A percentile compares a stretch with the other conserved stretches of the same genome.
Evolutionary conservation across 2,113 vertebrate genomes (phyloP).

Genomic region (Heteronetta atricapilla): DNA sequence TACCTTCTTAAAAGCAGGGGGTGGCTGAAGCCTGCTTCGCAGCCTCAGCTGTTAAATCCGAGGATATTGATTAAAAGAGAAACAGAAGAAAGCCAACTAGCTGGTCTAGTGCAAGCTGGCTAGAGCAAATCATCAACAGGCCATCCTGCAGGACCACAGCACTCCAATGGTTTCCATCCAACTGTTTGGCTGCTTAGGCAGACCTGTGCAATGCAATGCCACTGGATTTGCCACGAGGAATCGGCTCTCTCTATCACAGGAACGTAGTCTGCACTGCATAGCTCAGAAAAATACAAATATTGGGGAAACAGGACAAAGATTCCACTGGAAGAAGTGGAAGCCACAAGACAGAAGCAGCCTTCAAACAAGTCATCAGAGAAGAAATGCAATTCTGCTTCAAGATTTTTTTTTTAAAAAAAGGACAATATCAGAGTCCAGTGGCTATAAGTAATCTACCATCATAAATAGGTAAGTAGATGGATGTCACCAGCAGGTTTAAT

Average conservation of each 20-base stretch:
- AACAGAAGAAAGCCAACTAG: not conserved
- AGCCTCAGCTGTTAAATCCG: not conserved
- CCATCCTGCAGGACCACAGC: fast-evolving
- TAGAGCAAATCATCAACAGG: not conserved
- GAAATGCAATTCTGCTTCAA: not conserved
- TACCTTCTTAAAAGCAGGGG: not conserved
- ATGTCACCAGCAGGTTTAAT: not conserved
- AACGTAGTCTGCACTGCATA: not conserved
- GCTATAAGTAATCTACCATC: not conserved
- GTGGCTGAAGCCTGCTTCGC: not conserved
- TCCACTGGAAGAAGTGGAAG: not conserved
- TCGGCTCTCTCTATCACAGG: not conserved
- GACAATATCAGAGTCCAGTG: not conserved
- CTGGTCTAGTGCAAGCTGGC: not conserved
- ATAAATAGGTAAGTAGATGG: not conserved
- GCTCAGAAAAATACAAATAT: not conserved
- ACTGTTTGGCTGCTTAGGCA: fast-evolving
- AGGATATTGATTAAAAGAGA: not conserved
- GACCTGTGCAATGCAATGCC: not conserved
- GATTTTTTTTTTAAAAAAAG: not conserved
- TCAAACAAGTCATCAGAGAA: not conserved
- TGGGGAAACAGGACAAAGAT: not conserved
- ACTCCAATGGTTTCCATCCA: not conserved
- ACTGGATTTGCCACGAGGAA: not conserved
- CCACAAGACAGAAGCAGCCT: not conserved